A percentile compares a stretch with the other conserved stretches of the same genome.
These are phyloP conservation scores for Myotis findleyi DNA, from an alignment of 2,797 vertebrate genomes.

Conservation along the genomic window DNA sequence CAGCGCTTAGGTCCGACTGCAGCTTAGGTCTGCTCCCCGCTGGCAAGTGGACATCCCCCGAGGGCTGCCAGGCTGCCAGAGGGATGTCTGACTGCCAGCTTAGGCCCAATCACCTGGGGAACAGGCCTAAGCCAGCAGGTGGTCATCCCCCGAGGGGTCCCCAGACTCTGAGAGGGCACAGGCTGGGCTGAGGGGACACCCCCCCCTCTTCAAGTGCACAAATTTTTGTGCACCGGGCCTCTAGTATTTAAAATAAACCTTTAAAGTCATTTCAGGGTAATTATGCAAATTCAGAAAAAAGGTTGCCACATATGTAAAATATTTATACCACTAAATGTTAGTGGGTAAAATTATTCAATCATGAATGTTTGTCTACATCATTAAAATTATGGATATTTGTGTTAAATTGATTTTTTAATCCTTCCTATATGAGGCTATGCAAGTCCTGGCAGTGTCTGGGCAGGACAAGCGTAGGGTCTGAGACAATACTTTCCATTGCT, in stretches of 20 bases:
- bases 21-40: too few species aligned
- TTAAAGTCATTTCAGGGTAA: not conserved
- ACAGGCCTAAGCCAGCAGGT: too few species aligned
- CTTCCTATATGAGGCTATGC: not conserved
- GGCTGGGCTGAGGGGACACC: too few species aligned
- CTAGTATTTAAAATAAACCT: not conserved
- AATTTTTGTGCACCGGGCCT: too few species aligned
- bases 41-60: too few species aligned
- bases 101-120: too few species aligned
- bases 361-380: not conserved
- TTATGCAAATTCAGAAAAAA: not conserved
- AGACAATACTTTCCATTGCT: not conserved
- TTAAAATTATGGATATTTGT: not conserved
- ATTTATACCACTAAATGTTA: not conserved
- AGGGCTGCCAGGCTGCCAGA: too few species aligned
- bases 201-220: too few species aligned
- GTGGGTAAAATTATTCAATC: not conserved
- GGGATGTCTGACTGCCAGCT: too few species aligned
- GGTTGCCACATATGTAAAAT: not conserved
- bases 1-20: too few species aligned
- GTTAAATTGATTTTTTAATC: not conserved
- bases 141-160: too few species aligned
- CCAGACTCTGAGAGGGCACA: too few species aligned
- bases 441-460: not conserved
- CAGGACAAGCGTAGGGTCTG: not conserved